Conservation (phyloP, 2,888 invertebrate species). For the Tyria jacobaeae region DNA sequence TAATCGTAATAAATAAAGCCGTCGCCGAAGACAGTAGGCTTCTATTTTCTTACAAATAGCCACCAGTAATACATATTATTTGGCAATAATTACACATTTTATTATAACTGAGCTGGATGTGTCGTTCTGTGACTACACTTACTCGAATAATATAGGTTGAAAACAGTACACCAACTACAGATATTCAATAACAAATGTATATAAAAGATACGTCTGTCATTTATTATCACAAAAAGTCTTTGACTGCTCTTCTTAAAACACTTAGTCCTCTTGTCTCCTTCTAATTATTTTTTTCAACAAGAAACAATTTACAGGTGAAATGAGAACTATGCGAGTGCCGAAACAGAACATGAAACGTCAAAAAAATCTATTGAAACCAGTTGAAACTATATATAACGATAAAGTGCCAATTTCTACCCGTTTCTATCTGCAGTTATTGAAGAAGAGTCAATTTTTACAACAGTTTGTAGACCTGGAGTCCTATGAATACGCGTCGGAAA, state of each 20-base stretch:
- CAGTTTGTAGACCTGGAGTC: slow-evolving; percentile 68
- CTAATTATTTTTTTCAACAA: not conserved
- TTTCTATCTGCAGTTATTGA: slow-evolving; percentile 77
- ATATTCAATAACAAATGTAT: no score
- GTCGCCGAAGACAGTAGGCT: no score
- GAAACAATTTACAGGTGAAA: slow-evolving; percentile 57
- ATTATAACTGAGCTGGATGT: no score
- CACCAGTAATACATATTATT: no score
- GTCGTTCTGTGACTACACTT: no score
- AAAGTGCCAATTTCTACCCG: slow-evolving; percentile 80
- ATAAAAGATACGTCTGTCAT: not conserved
- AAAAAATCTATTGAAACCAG: slow-evolving; percentile 69
- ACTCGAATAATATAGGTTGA: no score
- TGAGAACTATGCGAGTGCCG: slow-evolving; percentile 54
- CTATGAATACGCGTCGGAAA: slow-evolving; percentile 80
- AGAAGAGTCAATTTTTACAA: slow-evolving; percentile 74
- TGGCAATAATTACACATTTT: no score
- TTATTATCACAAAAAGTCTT: not conserved
- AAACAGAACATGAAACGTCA: slow-evolving; percentile 67
- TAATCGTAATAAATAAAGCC: no score
- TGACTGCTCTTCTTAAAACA: not conserved
- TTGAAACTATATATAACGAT: slow-evolving; percentile 77
- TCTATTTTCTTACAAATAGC: no score
- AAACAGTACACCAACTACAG: no score
- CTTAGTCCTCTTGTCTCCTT: not conserved